Evolutionary conservation across 2,797 vertebrate species (phyloP), one percentile per base, ranked within the genome.

Genomic region (Cynodonichthys magdalenae): DNA sequence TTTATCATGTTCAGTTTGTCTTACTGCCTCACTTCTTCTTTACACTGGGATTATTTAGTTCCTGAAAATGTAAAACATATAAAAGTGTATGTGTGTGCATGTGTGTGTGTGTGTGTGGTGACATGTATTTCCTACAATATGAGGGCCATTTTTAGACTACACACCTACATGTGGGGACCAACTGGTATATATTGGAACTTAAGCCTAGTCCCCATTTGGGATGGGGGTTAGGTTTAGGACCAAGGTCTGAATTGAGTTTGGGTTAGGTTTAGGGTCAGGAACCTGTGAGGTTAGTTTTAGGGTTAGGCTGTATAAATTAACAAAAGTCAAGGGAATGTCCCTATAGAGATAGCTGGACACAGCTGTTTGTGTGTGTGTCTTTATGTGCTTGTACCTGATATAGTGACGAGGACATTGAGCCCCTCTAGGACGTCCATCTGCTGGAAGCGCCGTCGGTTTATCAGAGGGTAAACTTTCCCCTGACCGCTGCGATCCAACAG

Each of bases 341-440:
- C n/a, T n/a, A n/a, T n/a, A n/a, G n/a, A n/a, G n/a, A n/a, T n/a
- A n/a, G n/a, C n/a, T n/a, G n/a, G n/a, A n/a, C n/a, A n/a, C n/a
- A n/a, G n/a, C n/a, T n/a, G 12, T 31, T 18, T 27, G 19, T 54
- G 44, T 52, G 36, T 53, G 34, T 53, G 19, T 29, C n/a, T n/a
- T n/a, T n/a, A 41, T 52, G 36, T 53, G 34, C 51, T 18, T 29
- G 1, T 77, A 87, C 97, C 97, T 89, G 97, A 99, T 92, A 99
- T 99, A 66, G 97, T 99, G 84, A 98, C 97, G 77, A 99, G 92
- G 48, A 99, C 97, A 18, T 99, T 99, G 72, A 99, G 93, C 58
- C 97, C 97, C 90, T 98, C 97, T 52, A 99, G 93, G 42, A 99
- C 97, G 56, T 99, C 97, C 97, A 99, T 99, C 89, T 99, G 97